Base-by-base conservation (phyloP, 2,797 vertebrate species). In the Acanthurus lineatus region DNA sequence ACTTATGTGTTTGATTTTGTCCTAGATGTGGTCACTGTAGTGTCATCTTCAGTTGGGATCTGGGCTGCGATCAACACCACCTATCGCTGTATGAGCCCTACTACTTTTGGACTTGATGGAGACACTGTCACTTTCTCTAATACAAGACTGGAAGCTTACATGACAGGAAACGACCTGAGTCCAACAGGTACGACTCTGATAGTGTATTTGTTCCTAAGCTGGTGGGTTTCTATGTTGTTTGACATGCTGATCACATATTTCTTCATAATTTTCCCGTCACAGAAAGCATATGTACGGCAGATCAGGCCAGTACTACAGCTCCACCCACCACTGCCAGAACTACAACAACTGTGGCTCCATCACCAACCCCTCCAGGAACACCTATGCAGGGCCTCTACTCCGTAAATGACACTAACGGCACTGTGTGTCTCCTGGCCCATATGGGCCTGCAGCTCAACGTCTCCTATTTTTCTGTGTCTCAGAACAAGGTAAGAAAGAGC, bases 401-500 rank as follows among this genome's bases (percentile, higher is more conserved):
- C 0, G 92, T 98, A 45, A 95, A 83, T 4, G 94, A 91, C 40
- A 1, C 0, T 73, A 95, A 86, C 1, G 90, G 89, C 74, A 89
- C 92, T 0, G 52, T 42, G 2, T 96, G 96, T 73, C 91, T 96
- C 35, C 75, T 96, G 82, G 95, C 95, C n/a, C 81, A 82, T 11
- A 95, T 96, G 94, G 96, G 95, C 22, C 90, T 99, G 77, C 97
- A 99, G 93, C 94, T 99, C 80, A 98, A 97, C 54, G 35, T 99
- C 83, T 96, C 96, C 73, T 97, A 96, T 52, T 10, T 81, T n/a
- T 94, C 94, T 35, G 47, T 2, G 0, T 82, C 92, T 22, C 89
- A 91, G 69, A 93, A 94, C 61, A 95, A 95, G 93, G 96, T 96
- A 85, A 91, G 20, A 6, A 5, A 15, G 40, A 70, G 35, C 15